phyloP scores from a whole-genome alignment of 2,888 invertebrate genomes.

The Flexamia atlantica region DNA sequence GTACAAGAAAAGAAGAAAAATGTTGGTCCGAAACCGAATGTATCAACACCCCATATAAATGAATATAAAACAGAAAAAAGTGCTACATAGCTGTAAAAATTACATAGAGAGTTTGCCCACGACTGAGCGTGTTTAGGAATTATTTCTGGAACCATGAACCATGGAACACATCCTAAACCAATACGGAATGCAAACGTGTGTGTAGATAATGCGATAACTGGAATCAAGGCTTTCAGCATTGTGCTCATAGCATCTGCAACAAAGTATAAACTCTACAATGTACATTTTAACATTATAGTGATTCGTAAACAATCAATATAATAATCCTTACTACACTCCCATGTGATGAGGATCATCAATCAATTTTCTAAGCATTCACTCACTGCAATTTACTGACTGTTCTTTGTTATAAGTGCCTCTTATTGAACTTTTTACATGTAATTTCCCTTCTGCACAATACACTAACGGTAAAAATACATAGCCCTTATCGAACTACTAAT shows the following conservation, averaged over 20 bases:
- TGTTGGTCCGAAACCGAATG: slow-evolving; percentile 45
- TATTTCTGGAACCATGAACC: slow-evolving; percentile 75
- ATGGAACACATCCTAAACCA: slow-evolving; percentile 75
- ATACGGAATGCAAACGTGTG: slow-evolving; percentile 74
- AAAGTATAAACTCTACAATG: not conserved
- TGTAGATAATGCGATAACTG: slow-evolving; percentile 72
- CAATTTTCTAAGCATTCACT: no score
- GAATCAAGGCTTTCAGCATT: slow-evolving; percentile 69
- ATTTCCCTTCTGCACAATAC: no score
- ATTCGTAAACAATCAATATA: no score
- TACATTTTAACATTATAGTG: no score
- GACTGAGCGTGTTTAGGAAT: slow-evolving; percentile 74
- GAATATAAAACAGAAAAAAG: slow-evolving; percentile 57
- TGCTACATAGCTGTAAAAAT: slow-evolving; percentile 72
- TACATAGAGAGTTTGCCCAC: slow-evolving; percentile 74
- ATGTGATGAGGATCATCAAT: no score
- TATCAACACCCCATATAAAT: slow-evolving; percentile 59
- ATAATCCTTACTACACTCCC: no score
- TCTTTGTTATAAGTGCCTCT: no score
- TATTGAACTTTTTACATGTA: no score
- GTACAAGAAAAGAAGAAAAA: slow-evolving; percentile 60
- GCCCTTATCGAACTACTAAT: no score
- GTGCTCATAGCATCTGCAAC: slow-evolving; percentile 39
- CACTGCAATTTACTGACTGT: no score
- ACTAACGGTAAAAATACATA: no score